Conservation (phyloP, 2,888 invertebrate species). For the Branchinecta sandiegonensis region DNA sequence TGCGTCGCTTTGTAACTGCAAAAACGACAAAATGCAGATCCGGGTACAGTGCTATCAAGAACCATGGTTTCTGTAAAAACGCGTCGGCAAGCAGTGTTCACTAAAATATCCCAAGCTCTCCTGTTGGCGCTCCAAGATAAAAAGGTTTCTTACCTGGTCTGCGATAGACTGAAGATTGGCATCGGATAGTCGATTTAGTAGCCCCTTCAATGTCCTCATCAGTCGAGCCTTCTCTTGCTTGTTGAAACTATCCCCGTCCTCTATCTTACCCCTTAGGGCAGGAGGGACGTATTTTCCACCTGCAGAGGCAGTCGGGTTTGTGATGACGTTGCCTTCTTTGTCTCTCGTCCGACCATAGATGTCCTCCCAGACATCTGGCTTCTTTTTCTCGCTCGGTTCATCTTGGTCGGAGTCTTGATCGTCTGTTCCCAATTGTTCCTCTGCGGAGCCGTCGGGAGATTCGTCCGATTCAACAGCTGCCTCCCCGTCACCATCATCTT, state of each 20-base stretch:
- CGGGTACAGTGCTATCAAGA: no score
- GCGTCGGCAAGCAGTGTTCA: no score
- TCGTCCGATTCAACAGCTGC: conserved; percentile 28
- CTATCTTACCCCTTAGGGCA: conserved; percentile 48
- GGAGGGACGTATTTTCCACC: conserved; percentile 64
- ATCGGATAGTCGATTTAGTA: conserved; percentile 71
- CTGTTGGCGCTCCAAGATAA: no score
- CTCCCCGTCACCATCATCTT: conserved; percentile 27
- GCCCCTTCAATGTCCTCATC: conserved; percentile 69
- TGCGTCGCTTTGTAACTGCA: no score
- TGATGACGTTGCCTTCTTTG: conserved; percentile 59
- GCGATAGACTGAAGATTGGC: conserved; percentile 72
- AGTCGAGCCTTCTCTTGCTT: conserved; percentile 46
- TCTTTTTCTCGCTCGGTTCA: background rate
- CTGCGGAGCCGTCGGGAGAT: conserved; percentile 26
- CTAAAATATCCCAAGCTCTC: no score
- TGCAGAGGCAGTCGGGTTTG: conserved; percentile 29
- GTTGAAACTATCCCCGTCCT: conserved; percentile 35
- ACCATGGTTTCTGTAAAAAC: no score
- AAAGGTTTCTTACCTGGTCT: conserved; percentile 34
- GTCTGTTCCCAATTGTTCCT: conserved; percentile 27
- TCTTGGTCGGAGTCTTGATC: conserved; percentile 25
- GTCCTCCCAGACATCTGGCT: conserved; percentile 55
- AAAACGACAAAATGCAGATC: no score
- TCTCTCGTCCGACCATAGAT: conserved; percentile 79